Evolutionary conservation across 2,888 invertebrate species (phyloP).

Genomic region (Agrochola lychnidis): DNA sequence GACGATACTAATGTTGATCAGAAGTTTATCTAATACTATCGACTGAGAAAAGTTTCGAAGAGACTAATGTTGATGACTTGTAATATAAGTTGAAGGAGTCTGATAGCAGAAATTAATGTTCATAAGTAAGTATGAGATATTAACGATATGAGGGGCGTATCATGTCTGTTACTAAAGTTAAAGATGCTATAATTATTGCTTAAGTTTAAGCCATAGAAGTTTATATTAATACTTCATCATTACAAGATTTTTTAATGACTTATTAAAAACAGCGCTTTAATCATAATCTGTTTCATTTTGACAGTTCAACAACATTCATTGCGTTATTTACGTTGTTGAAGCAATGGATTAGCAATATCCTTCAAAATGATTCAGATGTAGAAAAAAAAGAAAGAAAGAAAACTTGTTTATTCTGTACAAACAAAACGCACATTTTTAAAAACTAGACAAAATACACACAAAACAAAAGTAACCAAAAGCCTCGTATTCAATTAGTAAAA

Average conservation of each 20-base stretch:
- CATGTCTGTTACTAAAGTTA: neutral
- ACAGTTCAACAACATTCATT: too few relatives aligned
- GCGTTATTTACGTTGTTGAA: too few relatives aligned
- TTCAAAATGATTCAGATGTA: too few relatives aligned
- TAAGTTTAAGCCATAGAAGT: neutral
- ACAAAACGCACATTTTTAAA: too few relatives aligned
- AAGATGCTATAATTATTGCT: neutral
- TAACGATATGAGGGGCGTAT: neutral
- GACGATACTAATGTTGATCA: slow-evolving; percentile 59
- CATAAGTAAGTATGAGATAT: slow-evolving; percentile 28
- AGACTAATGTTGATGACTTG: slow-evolving; percentile 33
- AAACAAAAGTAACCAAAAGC: too few relatives aligned
- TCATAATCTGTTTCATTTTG: too few relatives aligned
- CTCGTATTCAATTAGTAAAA: too few relatives aligned
- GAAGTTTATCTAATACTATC: slow-evolving; percentile 53
- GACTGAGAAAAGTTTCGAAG: slow-evolving; percentile 52
- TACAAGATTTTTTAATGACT: neutral
- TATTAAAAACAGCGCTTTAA: neutral
- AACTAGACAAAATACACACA: too few relatives aligned
- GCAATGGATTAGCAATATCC: too few relatives aligned
- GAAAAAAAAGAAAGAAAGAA: too few relatives aligned
- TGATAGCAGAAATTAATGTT: slow-evolving; percentile 41
- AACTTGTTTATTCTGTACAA: too few relatives aligned
- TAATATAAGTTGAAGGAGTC: slow-evolving; percentile 54
- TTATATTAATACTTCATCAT: neutral